phyloP scores from a whole-genome alignment of 1,140 invertebrate species.

The Drosophila littoralis region DNA sequence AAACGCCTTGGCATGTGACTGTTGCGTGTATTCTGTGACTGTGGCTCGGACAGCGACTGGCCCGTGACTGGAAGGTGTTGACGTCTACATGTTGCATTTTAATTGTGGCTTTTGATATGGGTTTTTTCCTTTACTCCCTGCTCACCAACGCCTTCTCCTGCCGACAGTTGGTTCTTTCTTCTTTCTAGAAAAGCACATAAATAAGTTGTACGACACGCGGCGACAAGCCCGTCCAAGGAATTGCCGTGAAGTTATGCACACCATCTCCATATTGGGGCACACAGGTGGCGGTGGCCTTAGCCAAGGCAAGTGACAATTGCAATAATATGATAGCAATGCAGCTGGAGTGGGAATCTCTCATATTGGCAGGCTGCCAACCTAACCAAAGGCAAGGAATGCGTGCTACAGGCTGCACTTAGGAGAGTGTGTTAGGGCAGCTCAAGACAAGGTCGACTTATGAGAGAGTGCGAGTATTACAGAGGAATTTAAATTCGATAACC shows the following conservation, averaged over 20 bases:
- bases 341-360: constrained; percentile 10
- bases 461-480: neutral
- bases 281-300: constrained; percentile 69
- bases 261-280: constrained; percentile 70
- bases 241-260: constrained; percentile 75
- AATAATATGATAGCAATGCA: constrained; percentile 2
- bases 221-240: constrained; percentile 55
- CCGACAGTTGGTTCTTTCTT: constrained; percentile 15
- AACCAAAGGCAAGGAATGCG: constrained; percentile 20
- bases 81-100: constrained; percentile 81
- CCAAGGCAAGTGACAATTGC: constrained; percentile 52
- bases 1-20: constrained; percentile 77
- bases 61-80: constrained; percentile 68
- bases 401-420: constrained; percentile 5
- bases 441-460: constrained; percentile 24
- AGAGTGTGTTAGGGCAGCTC: constrained; percentile 3
- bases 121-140: constrained; percentile 22
- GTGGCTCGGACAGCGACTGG: constrained; percentile 12
- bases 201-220: constrained; percentile 77
- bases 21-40: constrained; percentile 22
- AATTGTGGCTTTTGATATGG: constrained; percentile 67
- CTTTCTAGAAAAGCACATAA: constrained; percentile 64
- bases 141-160: constrained; percentile 13
- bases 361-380: constrained; percentile 25
- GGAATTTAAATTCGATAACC: neutral